Conservation (phyloP, 2,797 vertebrate species). For the Diceros bicornis region DNA sequence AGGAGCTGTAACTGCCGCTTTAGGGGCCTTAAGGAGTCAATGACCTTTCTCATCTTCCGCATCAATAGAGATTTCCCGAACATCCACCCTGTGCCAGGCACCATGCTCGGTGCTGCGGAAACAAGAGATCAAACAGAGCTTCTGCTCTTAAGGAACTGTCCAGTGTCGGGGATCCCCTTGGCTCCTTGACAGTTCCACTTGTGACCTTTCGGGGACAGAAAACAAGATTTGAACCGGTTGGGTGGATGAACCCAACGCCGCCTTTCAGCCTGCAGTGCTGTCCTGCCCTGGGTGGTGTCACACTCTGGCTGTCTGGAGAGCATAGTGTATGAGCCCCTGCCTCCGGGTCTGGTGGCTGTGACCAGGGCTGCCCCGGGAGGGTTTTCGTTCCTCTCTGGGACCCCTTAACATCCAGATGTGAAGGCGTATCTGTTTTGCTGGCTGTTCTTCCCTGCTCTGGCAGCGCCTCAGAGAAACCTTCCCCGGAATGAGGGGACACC, state of each 20-base stretch:
- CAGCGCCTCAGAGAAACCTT: background rate
- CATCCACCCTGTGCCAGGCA: background rate
- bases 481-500: no score
- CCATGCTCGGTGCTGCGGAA: background rate
- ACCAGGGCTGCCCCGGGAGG: background rate
- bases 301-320: background rate
- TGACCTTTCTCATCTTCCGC: constrained; percentile 46
- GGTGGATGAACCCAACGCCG: background rate
- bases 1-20: background rate
- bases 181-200: background rate
- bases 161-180: constrained; percentile 6
- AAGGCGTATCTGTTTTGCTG: background rate
- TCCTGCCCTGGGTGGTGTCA: background rate
- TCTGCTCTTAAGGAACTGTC: background rate
- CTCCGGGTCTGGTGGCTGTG: background rate
- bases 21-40: background rate
- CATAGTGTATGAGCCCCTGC: background rate
- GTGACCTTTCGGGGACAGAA: constrained; percentile 58
- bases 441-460: background rate
- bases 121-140: background rate
- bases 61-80: constrained; percentile 26
- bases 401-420: background rate
- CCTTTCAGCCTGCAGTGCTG: background rate
- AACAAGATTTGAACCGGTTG: background rate
- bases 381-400: background rate